A percentile compares a stretch with the other conserved stretches of the same genome.
phyloP scores from a whole-genome alignment of 1,140 invertebrate genomes.

The Nephotettix cincticeps region DNA sequence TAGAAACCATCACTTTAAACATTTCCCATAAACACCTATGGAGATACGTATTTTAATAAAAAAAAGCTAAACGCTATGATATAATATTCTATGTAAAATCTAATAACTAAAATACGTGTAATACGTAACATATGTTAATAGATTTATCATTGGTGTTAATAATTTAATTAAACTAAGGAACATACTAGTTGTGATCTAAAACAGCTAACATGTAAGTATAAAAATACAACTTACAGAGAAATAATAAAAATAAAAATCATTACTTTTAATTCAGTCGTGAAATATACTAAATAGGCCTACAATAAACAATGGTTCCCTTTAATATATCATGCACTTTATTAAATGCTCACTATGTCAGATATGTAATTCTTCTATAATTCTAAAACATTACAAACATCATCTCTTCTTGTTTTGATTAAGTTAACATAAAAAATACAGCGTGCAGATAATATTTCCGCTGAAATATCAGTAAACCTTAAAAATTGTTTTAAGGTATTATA shows the following conservation, averaged over 20 bases:
- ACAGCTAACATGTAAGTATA: neutral
- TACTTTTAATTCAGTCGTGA: neutral
- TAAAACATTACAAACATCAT: too few species aligned
- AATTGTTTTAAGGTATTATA: too few species aligned
- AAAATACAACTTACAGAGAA: neutral
- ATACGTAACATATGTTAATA: neutral
- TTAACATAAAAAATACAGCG: too few species aligned
- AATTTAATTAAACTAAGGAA: slow-evolving; percentile 1
- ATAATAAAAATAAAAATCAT: neutral
- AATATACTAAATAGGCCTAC: neutral
- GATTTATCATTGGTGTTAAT: neutral
- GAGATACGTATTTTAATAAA: neutral
- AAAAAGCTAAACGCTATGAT: neutral
- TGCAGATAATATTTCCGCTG: too few species aligned
- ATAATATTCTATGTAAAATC: neutral
- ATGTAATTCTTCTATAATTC: neutral
- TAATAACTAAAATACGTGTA: neutral
- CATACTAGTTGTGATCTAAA: neutral
- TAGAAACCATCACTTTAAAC: neutral
- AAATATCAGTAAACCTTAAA: too few species aligned
- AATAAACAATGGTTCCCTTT: neutral
- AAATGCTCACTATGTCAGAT: neutral
- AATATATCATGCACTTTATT: neutral
- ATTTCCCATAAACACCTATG: neutral
- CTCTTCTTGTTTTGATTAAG: too few species aligned